phyloP scores from a whole-genome alignment of 2,888 invertebrate species.

The Harpalus rufipes region DNA sequence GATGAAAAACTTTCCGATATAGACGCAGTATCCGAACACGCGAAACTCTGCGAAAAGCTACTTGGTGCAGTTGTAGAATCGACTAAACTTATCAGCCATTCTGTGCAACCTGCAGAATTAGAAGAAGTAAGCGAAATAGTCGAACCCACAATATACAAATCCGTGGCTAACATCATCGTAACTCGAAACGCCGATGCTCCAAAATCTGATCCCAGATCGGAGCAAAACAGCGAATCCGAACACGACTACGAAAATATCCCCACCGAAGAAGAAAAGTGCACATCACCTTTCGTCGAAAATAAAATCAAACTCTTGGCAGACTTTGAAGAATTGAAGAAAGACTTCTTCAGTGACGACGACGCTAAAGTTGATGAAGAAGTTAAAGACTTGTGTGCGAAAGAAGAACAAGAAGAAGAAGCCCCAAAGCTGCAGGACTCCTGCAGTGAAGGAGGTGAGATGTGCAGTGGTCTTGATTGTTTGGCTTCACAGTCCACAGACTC shows the following conservation, averaged over 20 bases:
- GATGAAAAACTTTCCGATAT: conserved; percentile 73
- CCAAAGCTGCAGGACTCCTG: conserved; percentile 55
- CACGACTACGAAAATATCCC: conserved; percentile 75
- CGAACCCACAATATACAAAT: conserved; percentile 71
- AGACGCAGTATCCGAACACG: conserved; percentile 77
- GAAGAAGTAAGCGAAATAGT: conserved; percentile 72
- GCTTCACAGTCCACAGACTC: conserved; percentile 56
- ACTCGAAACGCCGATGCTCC: conserved; percentile 71
- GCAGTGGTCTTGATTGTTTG: conserved; percentile 65
- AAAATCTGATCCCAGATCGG: conserved; percentile 68
- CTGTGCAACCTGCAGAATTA: conserved; percentile 68
- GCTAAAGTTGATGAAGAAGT: conserved; percentile 40
- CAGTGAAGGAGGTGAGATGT: conserved; percentile 66
- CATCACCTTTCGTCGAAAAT: conserved; percentile 73
- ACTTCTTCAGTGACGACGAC: conserved; percentile 68
- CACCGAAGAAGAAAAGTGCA: conserved; percentile 68
- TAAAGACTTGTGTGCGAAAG: conserved; percentile 40
- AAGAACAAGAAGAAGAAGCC: conserved; percentile 27
- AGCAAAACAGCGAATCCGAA: conserved; percentile 72
- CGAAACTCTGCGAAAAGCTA: conserved; percentile 78
- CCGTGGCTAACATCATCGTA: conserved; percentile 74
- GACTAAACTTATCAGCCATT: conserved; percentile 71
- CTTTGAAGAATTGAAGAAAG: conserved; percentile 74
- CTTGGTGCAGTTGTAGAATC: conserved; percentile 76
- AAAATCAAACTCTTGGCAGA: conserved; percentile 74